phyloP scores from a whole-genome alignment of 2,888 invertebrate species.

The Acholoe squamosa region DNA sequence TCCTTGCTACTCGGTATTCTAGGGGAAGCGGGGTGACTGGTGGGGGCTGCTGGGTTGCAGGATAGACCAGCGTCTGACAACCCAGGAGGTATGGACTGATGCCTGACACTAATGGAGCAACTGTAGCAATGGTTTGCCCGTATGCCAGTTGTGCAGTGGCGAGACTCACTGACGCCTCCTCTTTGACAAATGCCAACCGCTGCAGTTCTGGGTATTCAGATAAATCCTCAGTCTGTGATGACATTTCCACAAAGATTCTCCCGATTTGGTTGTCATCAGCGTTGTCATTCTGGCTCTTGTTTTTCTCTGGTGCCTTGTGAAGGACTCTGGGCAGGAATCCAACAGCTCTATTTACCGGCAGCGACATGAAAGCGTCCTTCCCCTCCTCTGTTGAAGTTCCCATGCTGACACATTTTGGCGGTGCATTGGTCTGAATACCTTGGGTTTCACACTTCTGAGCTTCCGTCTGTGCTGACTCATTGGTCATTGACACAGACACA shows the following conservation, averaged over 20 bases:
- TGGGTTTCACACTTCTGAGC: background rate
- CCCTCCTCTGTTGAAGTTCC: background rate
- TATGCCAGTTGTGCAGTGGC: background rate
- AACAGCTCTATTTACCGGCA: background rate
- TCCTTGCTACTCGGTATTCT: background rate
- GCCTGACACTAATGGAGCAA: background rate
- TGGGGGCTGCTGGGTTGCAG: background rate
- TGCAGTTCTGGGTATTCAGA: background rate
- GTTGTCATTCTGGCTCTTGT: background rate
- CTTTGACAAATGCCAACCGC: background rate
- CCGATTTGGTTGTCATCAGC: background rate
- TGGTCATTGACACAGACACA: background rate
- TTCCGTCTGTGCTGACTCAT: background rate
- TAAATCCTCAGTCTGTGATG: conserved; percentile 15
- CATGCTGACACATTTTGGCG: background rate
- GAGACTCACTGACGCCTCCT: background rate
- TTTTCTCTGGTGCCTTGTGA: background rate
- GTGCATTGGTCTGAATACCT: background rate
- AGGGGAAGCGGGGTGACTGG: background rate
- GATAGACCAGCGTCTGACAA: background rate
- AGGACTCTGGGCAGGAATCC: conserved; percentile 7
- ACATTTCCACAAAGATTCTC: conserved; percentile 6
- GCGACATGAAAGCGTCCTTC: background rate
- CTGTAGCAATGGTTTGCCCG: background rate
- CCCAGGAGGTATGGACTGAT: background rate